Conservation (phyloP, 2,113 vertebrate genomes). For the Tautogolabrus adspersus region DNA sequence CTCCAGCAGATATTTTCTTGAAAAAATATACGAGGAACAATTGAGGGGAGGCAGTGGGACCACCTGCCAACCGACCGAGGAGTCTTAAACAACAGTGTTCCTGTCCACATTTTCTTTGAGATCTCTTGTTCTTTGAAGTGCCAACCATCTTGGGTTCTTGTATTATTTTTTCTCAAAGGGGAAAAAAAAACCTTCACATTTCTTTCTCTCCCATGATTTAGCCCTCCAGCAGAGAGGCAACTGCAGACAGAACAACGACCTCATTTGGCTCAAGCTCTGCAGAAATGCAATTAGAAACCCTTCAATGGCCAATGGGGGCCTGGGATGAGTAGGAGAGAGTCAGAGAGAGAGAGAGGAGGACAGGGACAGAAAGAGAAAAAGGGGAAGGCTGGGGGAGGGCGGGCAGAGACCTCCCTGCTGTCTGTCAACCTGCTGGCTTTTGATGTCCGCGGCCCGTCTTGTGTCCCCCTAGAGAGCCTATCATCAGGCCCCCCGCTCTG, state of each 20-base stretch:
- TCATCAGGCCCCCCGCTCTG: constrained; percentile 85
- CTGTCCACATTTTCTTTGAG: neutral
- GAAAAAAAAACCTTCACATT: constrained; percentile 31
- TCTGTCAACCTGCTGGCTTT: constrained; percentile 85
- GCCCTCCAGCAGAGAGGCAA: constrained; percentile 54
- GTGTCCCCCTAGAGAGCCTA: constrained; percentile 82
- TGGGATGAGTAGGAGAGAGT: constrained; percentile 65
- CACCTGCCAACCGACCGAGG: constrained; percentile 1
- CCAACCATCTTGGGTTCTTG: constrained; percentile 17
- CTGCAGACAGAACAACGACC: constrained; percentile 80
- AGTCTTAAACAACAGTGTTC: constrained; percentile 3
- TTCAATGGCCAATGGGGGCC: constrained; percentile 76
- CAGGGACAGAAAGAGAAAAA: constrained; percentile 42
- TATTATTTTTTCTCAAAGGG: neutral
- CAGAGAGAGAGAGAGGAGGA: constrained; percentile 30
- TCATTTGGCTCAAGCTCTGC: constrained; percentile 81
- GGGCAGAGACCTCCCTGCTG: constrained; percentile 78
- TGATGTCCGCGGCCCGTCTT: constrained; percentile 86
- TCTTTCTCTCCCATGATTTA: constrained; percentile 27
- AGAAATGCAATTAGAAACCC: constrained; percentile 86
- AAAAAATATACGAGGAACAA: neutral
- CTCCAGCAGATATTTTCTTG: neutral
- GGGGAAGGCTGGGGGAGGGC: constrained; percentile 39
- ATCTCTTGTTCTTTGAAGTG: neutral
- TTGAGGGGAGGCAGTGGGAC: constrained; percentile 2